These are phyloP conservation scores for Tribolium freemani DNA, from an alignment of 2,888 invertebrate genomes.

Conservation along the genomic window DNA sequence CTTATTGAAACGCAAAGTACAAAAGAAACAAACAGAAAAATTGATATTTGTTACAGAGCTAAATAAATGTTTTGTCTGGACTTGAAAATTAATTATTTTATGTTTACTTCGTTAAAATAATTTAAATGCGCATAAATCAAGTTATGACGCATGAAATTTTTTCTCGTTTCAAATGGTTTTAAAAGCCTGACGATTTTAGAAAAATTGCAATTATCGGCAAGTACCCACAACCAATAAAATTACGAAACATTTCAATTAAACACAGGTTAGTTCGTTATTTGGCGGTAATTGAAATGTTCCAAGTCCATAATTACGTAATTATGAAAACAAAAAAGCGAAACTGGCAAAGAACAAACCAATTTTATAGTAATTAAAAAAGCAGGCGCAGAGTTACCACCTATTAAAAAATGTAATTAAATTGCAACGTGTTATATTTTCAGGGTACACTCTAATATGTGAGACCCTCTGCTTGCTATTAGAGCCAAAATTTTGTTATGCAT, in stretches of 20 bases:
- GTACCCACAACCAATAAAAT: neutral
- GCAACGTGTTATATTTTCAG: neutral
- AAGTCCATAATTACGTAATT: neutral
- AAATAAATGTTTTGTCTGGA: too few species aligned
- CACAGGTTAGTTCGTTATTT: neutral
- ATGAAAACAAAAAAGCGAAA: neutral
- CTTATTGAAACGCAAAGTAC: too few species aligned
- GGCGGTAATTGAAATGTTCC: neutral
- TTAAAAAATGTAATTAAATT: constrained; percentile 18
- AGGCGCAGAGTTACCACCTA: neutral
- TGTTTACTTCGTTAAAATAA: too few species aligned
- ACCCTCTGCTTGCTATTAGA: neutral
- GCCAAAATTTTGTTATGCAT: constrained; percentile 9
- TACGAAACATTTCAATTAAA: neutral
- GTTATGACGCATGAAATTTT: too few species aligned
- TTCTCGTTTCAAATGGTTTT: too few species aligned
- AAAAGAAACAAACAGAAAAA: too few species aligned
- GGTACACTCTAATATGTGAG: neutral
- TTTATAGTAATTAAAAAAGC: constrained; percentile 4
- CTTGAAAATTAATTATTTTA: too few species aligned
- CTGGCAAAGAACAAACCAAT: neutral
- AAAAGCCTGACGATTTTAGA: too few species aligned
- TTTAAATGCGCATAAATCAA: too few species aligned
- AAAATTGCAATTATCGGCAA: too few species aligned
- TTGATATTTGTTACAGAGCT: too few species aligned